Evolutionary conservation across 2,113 vertebrate species (phyloP).

Genomic region (Lutjanus erythropterus): DNA sequence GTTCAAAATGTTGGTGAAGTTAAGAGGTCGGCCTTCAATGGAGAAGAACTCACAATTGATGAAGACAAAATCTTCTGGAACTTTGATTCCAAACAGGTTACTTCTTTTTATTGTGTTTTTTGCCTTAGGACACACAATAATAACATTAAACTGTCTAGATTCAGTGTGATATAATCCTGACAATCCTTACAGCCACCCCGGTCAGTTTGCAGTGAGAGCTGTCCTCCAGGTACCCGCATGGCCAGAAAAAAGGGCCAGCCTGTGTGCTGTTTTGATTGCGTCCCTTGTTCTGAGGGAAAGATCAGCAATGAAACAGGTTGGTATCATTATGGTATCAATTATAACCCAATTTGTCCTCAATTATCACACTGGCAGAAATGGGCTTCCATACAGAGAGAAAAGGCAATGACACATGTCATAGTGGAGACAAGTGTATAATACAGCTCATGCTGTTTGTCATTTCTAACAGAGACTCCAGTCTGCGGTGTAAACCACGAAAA

Average conservation of each 20-base stretch:
- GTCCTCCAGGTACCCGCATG: constrained; percentile 81
- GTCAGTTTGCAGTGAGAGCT: constrained; percentile 82
- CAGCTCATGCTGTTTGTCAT: too few species aligned
- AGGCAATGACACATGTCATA: too few species aligned
- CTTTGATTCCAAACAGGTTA: constrained; percentile 50
- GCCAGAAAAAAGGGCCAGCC: constrained; percentile 82
- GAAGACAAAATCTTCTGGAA: constrained; percentile 76
- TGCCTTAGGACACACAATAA: too few species aligned
- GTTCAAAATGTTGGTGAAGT: too few species aligned
- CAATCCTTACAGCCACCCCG: constrained; percentile 36
- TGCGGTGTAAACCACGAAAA: too few species aligned
- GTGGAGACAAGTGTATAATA: too few species aligned
- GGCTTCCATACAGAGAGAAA: too few species aligned
- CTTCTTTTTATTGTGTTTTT: constrained; percentile 40
- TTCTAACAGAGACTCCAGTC: too few species aligned
- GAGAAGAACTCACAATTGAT: constrained; percentile 70
- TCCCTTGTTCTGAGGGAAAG: constrained; percentile 83
- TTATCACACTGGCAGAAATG: too few species aligned
- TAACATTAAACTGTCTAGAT: constrained; percentile 17
- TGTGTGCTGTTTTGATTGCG: constrained; percentile 86
- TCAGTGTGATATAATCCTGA: background rate
- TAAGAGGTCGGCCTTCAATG: constrained; percentile 58
- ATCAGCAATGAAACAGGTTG: constrained; percentile 75
- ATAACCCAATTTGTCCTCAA: too few species aligned
- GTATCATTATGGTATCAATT: too few species aligned